These are phyloP conservation scores for Opisthocomus hoazin DNA, from an alignment of 2,113 vertebrate species.

Conservation along the genomic window DNA sequence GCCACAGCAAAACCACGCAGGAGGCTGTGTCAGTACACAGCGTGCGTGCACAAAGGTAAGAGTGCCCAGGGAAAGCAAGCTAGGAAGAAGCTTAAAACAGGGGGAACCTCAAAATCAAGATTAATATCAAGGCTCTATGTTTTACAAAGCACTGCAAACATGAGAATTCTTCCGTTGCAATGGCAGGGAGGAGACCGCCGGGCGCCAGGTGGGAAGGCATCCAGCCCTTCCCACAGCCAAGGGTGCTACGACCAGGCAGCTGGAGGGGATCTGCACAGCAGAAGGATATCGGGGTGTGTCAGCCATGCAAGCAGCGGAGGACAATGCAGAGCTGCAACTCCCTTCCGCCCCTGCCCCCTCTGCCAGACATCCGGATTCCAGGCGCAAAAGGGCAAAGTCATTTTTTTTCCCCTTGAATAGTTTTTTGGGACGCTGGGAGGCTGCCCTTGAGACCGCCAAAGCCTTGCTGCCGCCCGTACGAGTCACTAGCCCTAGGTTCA, in stretches of 20 bases:
- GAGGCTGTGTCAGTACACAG: background rate
- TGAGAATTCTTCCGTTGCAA: background rate
- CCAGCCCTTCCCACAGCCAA: background rate
- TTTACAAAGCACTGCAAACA: background rate
- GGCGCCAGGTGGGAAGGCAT: background rate
- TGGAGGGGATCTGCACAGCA: background rate
- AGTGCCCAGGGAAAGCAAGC: background rate
- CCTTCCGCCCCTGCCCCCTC: conserved; percentile 48
- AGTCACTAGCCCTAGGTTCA: background rate
- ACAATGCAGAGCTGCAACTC: conserved; percentile 11
- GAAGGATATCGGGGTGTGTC: background rate
- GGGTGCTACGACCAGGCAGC: background rate
- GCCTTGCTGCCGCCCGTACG: background rate
- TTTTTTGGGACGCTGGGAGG: conserved; percentile 16
- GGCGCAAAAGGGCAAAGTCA: conserved; percentile 37
- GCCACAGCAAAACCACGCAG: conserved; percentile 48
- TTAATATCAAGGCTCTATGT: background rate
- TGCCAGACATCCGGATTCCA: conserved; percentile 67
- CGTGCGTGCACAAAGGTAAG: conserved; percentile 1
- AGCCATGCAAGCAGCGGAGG: background rate
- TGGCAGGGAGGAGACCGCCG: background rate
- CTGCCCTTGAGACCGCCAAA: conserved; percentile 30
- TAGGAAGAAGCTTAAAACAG: background rate
- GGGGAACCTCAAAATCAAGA: background rate
- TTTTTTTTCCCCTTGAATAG: background rate